Evolutionary conservation across 2,797 vertebrate species (phyloP).

Genomic region (Tapirus indicus): DNA sequence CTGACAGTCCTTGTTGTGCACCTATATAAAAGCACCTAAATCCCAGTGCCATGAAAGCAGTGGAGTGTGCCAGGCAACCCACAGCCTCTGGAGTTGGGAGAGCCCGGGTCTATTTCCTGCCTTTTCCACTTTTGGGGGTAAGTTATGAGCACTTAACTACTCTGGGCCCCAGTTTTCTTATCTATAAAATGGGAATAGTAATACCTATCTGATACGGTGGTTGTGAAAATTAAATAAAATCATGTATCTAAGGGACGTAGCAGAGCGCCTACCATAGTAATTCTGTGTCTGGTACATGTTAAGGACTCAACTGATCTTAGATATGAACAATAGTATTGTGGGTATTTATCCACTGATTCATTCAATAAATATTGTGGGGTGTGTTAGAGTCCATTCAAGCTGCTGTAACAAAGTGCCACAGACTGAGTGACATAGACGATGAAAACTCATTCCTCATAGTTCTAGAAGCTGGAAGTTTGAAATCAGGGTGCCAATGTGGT

Average conservation of each 20-base stretch:
- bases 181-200: not conserved
- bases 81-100: not conserved
- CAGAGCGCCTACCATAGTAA: not conserved
- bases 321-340: not conserved
- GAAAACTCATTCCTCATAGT: not conserved
- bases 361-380: not conserved
- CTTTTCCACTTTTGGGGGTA: not conserved
- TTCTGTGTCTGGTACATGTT: not conserved
- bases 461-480: not conserved
- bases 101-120: not conserved
- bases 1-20: not conserved
- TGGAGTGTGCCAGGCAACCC: not conserved
- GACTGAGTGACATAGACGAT: not conserved
- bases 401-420: not conserved
- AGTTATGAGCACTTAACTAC: not conserved
- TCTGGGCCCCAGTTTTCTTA: not conserved
- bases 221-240: constrained; percentile 32
- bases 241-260: not conserved
- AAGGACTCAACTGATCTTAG: not conserved
- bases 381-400: not conserved
- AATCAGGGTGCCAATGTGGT: not conserved
- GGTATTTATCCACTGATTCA: not conserved
- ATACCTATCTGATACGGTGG: not conserved
- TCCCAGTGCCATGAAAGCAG: not conserved
- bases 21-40: not conserved